Conservation (phyloP, 1,140 invertebrate species). For the Venustaconcha ellipsiformis region DNA sequence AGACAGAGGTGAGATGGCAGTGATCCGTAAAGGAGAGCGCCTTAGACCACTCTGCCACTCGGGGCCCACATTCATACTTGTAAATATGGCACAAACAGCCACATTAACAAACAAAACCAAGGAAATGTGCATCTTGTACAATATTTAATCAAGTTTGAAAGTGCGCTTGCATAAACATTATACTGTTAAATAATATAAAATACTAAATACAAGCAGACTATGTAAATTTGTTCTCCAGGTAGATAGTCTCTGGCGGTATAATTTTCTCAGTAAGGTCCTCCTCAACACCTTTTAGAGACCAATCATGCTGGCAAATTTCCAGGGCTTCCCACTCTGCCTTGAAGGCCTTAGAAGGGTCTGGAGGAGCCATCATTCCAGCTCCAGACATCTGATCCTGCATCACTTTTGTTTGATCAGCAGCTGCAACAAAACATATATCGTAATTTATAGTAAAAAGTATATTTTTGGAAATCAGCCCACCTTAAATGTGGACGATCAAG, state of each 20-base stretch:
- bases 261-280: constrained; percentile 71
- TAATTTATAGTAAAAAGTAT: not conserved
- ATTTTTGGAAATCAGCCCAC: not conserved
- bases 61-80: too few relatives aligned
- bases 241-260: constrained; percentile 63
- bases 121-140: too few relatives aligned
- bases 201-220: constrained; percentile 12
- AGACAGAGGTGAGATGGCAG: too few relatives aligned
- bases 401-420: constrained; percentile 95
- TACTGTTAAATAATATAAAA: too few relatives aligned
- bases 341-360: constrained; percentile 97
- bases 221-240: constrained; percentile 61
- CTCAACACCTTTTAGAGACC: constrained; percentile 86
- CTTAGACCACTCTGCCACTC: too few relatives aligned
- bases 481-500: not conserved
- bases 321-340: constrained; percentile 99
- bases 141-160: too few relatives aligned
- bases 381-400: constrained; percentile 99
- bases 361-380: constrained; percentile 95
- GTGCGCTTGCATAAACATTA: too few relatives aligned
- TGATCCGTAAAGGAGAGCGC: too few relatives aligned
- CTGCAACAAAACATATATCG: constrained; percentile 36
- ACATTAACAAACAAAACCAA: too few relatives aligned
- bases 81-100: too few relatives aligned
- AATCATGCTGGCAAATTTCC: constrained; percentile 94